Evolutionary conservation across 2,113 vertebrate species (phyloP).

Genomic region (Guaruba guarouba): DNA sequence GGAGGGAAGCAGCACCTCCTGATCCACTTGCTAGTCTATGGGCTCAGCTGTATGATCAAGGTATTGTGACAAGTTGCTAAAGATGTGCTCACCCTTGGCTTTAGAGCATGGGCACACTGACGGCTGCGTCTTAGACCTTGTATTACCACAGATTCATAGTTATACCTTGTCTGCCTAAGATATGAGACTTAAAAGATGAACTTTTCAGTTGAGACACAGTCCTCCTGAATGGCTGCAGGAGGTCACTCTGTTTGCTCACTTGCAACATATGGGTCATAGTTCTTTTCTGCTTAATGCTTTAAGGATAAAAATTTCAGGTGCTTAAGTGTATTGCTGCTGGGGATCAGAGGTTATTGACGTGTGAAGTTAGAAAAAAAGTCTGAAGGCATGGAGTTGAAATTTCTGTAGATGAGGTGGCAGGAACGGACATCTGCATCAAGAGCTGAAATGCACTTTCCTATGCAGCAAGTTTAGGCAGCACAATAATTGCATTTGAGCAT

Average conservation of each 20-base stretch:
- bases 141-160: neutral
- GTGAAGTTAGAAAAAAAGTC: neutral
- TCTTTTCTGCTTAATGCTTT: neutral
- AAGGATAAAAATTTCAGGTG: neutral
- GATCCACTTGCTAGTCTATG: fast-evolving
- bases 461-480: neutral
- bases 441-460: neutral
- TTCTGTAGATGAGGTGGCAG: neutral
- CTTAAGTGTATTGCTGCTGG: neutral
- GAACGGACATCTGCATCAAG: neutral
- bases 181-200: neutral
- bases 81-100: neutral
- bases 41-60: neutral
- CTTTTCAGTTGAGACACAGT: neutral
- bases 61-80: neutral
- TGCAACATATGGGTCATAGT: neutral
- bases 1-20: neutral
- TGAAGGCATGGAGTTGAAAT: neutral
- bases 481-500: neutral
- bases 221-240: neutral
- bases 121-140: neutral
- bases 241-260: neutral
- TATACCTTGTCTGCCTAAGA: neutral
- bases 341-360: neutral
- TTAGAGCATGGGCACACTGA: neutral